These are phyloP conservation scores for Agrilus mali DNA, from an alignment of 2,888 invertebrate genomes.

Conservation along the genomic window DNA sequence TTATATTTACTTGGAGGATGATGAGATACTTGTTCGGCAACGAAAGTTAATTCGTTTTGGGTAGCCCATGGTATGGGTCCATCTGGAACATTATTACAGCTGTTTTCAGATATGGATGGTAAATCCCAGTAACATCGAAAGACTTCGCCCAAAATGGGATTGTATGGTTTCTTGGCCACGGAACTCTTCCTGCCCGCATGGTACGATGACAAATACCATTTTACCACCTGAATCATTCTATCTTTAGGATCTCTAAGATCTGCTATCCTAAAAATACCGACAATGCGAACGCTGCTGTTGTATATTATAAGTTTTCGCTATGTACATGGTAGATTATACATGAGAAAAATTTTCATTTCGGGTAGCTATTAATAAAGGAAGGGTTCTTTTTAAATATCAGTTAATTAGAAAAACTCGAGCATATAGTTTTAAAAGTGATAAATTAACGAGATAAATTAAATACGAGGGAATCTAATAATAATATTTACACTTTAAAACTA, in stretches of 20 bases:
- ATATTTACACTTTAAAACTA: too few relatives aligned
- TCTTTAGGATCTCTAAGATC: constrained; percentile 77
- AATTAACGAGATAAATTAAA: too few relatives aligned
- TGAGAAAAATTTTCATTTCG: too few relatives aligned
- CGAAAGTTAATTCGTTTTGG: constrained; percentile 78
- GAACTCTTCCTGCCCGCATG: constrained; percentile 96
- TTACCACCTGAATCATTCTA: constrained; percentile 85
- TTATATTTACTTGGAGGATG: constrained; percentile 81
- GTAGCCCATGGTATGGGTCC: constrained; percentile 89
- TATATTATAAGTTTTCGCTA: neutral
- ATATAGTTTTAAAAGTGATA: too few relatives aligned
- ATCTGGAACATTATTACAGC: constrained; percentile 40
- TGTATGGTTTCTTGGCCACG: constrained; percentile 98
- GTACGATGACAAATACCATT: constrained; percentile 97
- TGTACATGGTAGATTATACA: neutral
- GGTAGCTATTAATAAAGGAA: too few relatives aligned
- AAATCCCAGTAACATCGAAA: constrained; percentile 84
- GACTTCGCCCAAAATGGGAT: constrained; percentile 94
- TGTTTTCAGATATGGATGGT: constrained; percentile 19
- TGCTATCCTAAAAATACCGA: constrained; percentile 55
- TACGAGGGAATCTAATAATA: too few relatives aligned
- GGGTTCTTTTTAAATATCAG: too few relatives aligned
- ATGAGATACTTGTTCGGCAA: constrained; percentile 98
- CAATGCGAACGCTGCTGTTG: too few relatives aligned
- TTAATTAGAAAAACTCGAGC: too few relatives aligned